A percentile compares a stretch with the other conserved stretches of the same genome.
Evolutionary conservation across 2,113 vertebrate genomes (phyloP).

Genomic region (Amia ocellicauda): DNA sequence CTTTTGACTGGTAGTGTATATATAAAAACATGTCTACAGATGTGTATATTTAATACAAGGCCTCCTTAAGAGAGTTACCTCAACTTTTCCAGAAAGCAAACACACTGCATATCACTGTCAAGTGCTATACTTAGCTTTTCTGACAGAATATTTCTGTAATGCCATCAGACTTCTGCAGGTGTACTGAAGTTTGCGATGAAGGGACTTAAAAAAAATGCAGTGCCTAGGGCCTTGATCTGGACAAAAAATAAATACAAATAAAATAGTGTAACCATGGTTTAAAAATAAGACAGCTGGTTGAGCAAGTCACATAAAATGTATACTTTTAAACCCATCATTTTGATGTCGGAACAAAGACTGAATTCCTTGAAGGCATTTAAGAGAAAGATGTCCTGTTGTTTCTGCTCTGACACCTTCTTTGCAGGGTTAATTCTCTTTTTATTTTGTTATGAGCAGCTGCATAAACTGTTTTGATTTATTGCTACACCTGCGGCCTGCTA

Average conservation of each 20-base stretch:
- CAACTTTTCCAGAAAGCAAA: no score
- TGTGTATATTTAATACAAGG: no score
- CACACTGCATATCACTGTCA: no score
- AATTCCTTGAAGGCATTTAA: not conserved
- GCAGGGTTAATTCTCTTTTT: no score
- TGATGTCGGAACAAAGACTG: conserved; percentile 4
- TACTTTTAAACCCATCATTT: conserved; percentile 16
- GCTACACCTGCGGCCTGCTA: conserved; percentile 37
- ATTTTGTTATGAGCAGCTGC: conserved; percentile 43
- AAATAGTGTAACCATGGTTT: conserved; percentile 15
- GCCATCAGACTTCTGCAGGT: no score
- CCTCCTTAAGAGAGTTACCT: no score
- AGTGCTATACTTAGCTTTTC: no score
- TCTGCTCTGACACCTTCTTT: conserved; percentile 3
- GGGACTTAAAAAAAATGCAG: conserved; percentile 7
- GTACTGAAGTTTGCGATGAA: no score
- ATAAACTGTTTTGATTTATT: conserved; percentile 54
- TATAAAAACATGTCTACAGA: no score
- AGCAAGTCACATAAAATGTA: conserved; percentile 9
- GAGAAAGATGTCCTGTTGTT: not conserved
- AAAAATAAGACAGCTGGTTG: conserved; percentile 10
- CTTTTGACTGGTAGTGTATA: no score
- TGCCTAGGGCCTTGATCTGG: conserved; percentile 9
- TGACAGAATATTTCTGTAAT: no score
- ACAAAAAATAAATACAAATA: conserved; percentile 18